Evolutionary conservation across 2,797 vertebrate species (phyloP), one percentile per base, ranked within the genome.

Genomic region (Cygnus olor): DNA sequence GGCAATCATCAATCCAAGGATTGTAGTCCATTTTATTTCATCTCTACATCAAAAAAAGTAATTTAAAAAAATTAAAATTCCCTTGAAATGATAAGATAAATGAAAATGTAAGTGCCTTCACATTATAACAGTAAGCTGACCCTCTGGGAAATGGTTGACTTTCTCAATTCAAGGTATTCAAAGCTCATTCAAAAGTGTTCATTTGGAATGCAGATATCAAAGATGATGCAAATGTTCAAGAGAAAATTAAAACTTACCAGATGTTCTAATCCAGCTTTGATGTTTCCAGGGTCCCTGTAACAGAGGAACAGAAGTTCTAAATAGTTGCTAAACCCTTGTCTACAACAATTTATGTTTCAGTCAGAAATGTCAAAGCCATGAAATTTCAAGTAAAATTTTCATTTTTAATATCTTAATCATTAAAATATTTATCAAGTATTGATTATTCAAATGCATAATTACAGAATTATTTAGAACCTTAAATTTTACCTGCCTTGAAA

Each of bases 261-360:
- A 99, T 99, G 99, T 99, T 99, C 99, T 98, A 99, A 98, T 98
- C 98, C 98, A 97, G 97, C 98, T 99, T 99, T 99, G 98, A 99
- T 98, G 98, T 98, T 99, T 94, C 80, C 98, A 79, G 97, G 96
- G 58, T 99, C 99, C 98, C 99, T 99, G 98, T 97, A 99, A 99
- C 97, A 99, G 97, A 99, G 98, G 96, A 99, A 98, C 98, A 99
- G 97, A 99, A 99, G 98, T 98, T 97, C 95, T 98, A 97, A 98
- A 98, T 95, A 98, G 98, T 98, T 98, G 98, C 97, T 98, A 98
- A 98, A 98, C 89, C 94, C 96, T 97, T 95, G 92, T 96, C 96
- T 97, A 85, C 91, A 96, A 54, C 5, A 4, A 97, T 98, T 97
- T 96, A 44, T 61, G 65, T 94, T 97, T 96, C 96, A 83, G 70